Evolutionary conservation across 2,888 invertebrate species (phyloP).

Genomic region (Drymonia ruficornis): DNA sequence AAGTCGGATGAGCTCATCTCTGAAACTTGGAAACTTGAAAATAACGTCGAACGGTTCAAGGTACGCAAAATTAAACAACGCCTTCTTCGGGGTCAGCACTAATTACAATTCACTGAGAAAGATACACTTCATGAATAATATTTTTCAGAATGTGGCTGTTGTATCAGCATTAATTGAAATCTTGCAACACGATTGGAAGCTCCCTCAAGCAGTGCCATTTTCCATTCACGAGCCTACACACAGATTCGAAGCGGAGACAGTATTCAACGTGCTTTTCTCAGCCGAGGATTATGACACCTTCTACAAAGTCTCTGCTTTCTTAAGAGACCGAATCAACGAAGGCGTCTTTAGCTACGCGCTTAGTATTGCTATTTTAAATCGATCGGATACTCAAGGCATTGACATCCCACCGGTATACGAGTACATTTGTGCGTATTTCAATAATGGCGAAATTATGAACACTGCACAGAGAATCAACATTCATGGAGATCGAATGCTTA

Average conservation of each 20-base stretch:
- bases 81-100: no score
- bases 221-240: constrained; percentile 82
- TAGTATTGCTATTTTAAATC: constrained; percentile 86
- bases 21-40: constrained; percentile 77
- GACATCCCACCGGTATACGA: constrained; percentile 89
- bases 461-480: constrained; percentile 86
- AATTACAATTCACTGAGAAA: no score
- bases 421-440: constrained; percentile 89
- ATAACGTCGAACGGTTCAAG: constrained; percentile 76
- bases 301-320: constrained; percentile 87
- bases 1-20: constrained; percentile 78
- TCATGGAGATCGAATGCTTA: constrained; percentile 58
- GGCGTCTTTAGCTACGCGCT: constrained; percentile 88
- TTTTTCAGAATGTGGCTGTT: constrained; percentile 78
- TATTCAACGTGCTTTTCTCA: constrained; percentile 88
- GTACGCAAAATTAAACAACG: constrained; percentile 51
- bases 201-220: constrained; percentile 86
- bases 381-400: constrained; percentile 86
- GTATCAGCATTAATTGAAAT: constrained; percentile 83
- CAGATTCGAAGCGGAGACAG: constrained; percentile 85
- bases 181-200: constrained; percentile 77
- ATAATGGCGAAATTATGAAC: constrained; percentile 87
- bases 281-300: constrained; percentile 90
- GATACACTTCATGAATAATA: constrained; percentile 4
- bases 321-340: constrained; percentile 88